Conservation (phyloP, 2,113 vertebrate genomes). For the Petaurus breviceps region DNA sequence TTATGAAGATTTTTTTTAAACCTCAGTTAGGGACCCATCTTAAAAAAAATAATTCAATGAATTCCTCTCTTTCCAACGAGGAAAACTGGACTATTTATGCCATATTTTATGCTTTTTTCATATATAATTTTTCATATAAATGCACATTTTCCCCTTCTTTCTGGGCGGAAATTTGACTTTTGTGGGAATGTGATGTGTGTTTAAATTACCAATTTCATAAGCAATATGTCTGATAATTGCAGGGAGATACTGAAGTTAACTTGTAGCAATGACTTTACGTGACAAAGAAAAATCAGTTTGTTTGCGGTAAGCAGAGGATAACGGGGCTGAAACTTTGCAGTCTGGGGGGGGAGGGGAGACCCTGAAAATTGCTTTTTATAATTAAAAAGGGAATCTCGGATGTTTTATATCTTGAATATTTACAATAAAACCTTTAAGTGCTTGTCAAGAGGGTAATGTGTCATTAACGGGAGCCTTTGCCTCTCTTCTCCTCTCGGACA, state of each 20-base stretch:
- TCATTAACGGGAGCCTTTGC: constrained; percentile 89
- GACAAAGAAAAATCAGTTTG: constrained; percentile 82
- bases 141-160: constrained; percentile 84
- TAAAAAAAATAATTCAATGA: constrained; percentile 61
- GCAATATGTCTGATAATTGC: constrained; percentile 86
- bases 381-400: constrained; percentile 91
- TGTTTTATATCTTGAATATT: constrained; percentile 91
- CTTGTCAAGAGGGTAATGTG: constrained; percentile 90
- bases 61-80: constrained; percentile 58
- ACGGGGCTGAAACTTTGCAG: constrained; percentile 79
- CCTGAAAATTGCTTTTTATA: constrained; percentile 89
- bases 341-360: constrained; percentile 77
- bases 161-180: constrained; percentile 85
- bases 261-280: constrained; percentile 77
- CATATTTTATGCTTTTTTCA: constrained; percentile 71
- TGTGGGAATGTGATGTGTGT: constrained; percentile 79
- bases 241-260: constrained; percentile 82
- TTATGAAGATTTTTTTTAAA: constrained; percentile 63
- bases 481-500: constrained; percentile 91
- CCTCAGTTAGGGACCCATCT: constrained; percentile 65
- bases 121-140: constrained; percentile 90
- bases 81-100: constrained; percentile 76
- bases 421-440: constrained; percentile 89
- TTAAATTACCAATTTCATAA: constrained; percentile 84
- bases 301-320: constrained; percentile 81